Conservation (phyloP, 2,888 invertebrate species). For the Pardosa pseudoannulata region DNA sequence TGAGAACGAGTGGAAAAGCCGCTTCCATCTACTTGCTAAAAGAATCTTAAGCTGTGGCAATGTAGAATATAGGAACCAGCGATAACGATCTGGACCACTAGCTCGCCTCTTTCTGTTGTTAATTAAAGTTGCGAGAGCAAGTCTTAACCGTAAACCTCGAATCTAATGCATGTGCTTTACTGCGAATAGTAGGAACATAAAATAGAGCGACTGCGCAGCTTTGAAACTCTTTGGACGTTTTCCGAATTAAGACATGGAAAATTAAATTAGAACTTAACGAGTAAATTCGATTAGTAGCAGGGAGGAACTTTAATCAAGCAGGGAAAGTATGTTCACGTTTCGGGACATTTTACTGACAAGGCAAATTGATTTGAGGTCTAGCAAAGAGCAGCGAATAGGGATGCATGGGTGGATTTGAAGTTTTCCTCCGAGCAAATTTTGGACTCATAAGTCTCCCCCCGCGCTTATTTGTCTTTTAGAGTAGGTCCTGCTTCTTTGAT, state of each 20-base stretch:
- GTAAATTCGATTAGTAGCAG: conserved; percentile 58
- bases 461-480: no score
- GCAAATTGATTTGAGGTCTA: conserved; percentile 55
- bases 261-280: conserved; percentile 68
- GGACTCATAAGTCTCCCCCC: no score
- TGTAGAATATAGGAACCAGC: conserved; percentile 15
- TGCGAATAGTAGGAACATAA: conserved; percentile 16
- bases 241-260: conserved; percentile 66
- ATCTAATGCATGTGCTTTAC: conserved; percentile 30
- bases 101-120: conserved; percentile 34
- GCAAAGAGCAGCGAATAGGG: no score
- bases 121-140: conserved; percentile 45
- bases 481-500: no score
- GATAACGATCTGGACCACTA: not conserved
- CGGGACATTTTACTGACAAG: conserved; percentile 50
- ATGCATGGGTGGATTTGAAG: no score
- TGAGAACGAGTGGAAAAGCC: not conserved
- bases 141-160: conserved; percentile 40
- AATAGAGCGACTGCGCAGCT: conserved; percentile 14
- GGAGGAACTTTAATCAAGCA: conserved; percentile 60
- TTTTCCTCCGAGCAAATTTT: no score
- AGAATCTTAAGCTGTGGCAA: not conserved
- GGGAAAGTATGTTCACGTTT: conserved; percentile 45
- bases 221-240: conserved; percentile 66
- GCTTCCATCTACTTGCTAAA: conserved; percentile 9